Percentiles rank a stretch among this genome's conserved stretches.
phyloP scores from a whole-genome alignment of 2,113 vertebrate genomes.

The Ginglymostoma cirratum region DNA sequence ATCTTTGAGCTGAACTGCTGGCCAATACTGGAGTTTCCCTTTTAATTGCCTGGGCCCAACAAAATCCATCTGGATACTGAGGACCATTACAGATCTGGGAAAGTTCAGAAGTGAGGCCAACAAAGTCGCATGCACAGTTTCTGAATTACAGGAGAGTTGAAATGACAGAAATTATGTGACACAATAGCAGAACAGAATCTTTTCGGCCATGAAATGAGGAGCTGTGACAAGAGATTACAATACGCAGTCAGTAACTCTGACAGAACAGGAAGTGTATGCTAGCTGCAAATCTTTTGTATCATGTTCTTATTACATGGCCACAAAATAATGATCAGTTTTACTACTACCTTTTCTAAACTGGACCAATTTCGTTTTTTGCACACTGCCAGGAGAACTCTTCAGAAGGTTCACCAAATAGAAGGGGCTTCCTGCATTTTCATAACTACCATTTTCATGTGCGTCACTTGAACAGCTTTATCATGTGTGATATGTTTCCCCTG shows the following conservation, averaged over 20 bases:
- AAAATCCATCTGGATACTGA: too few relatives aligned
- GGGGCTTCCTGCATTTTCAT: constrained; percentile 2
- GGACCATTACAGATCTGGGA: too few relatives aligned
- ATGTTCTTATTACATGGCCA: not conserved
- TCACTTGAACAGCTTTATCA: not conserved
- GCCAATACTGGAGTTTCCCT: too few relatives aligned
- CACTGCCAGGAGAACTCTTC: not conserved
- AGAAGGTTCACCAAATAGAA: not conserved
- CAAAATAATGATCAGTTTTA: not conserved
- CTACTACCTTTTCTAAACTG: not conserved
- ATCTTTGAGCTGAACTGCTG: too few relatives aligned
- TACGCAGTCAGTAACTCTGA: not conserved
- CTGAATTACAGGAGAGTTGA: not conserved
- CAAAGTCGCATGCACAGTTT: not conserved
- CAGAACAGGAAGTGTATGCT: not conserved
- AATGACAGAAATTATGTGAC: not conserved
- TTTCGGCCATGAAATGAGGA: not conserved
- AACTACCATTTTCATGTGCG: not conserved
- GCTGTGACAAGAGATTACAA: not conserved
- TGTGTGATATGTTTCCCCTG: constrained; percentile 1
- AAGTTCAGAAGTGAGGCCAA: too few relatives aligned
- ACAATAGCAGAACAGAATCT: not conserved
- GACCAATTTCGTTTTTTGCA: not conserved
- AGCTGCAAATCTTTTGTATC: not conserved
- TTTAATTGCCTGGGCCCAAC: too few relatives aligned